Evolutionary conservation across 2,797 vertebrate genomes (phyloP).

Genomic region (Chloroceryle inda): DNA sequence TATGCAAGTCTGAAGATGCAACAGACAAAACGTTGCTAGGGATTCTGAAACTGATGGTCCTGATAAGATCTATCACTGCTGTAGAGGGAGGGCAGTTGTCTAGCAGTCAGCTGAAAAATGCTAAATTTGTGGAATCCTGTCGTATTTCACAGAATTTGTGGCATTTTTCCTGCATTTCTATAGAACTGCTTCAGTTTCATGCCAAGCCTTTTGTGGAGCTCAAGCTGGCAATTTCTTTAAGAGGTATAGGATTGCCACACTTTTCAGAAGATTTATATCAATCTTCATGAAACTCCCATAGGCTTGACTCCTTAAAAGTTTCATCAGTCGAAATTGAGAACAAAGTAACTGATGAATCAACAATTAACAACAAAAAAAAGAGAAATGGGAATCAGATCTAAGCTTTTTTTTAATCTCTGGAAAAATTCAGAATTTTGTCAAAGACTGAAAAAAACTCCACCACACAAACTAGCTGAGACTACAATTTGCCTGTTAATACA

Average conservation of each 20-base stretch:
- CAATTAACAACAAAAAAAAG: neutral
- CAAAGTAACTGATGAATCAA: neutral
- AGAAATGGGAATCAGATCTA: neutral
- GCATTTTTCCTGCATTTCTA: neutral
- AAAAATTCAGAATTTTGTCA: neutral
- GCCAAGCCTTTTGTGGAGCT: neutral
- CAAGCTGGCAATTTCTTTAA: conserved; percentile 16
- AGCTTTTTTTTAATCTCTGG: neutral
- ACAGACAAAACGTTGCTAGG: neutral
- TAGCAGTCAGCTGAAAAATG: conserved; percentile 35
- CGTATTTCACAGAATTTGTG: neutral
- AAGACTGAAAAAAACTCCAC: neutral
- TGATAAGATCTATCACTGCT: neutral
- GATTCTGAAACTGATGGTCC: neutral
- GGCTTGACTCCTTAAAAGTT: neutral
- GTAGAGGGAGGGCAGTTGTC: neutral
- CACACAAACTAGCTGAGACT: neutral
- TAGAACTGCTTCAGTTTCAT: neutral
- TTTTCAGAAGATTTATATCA: neutral
- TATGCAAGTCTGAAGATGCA: neutral
- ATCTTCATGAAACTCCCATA: neutral
- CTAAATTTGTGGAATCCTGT: conserved; percentile 5
- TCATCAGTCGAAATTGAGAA: neutral
- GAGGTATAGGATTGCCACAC: neutral
- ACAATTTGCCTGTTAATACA: neutral